Base-by-base conservation (phyloP, 2,888 invertebrate genomes). In the Deroplatys truncata region DNA sequence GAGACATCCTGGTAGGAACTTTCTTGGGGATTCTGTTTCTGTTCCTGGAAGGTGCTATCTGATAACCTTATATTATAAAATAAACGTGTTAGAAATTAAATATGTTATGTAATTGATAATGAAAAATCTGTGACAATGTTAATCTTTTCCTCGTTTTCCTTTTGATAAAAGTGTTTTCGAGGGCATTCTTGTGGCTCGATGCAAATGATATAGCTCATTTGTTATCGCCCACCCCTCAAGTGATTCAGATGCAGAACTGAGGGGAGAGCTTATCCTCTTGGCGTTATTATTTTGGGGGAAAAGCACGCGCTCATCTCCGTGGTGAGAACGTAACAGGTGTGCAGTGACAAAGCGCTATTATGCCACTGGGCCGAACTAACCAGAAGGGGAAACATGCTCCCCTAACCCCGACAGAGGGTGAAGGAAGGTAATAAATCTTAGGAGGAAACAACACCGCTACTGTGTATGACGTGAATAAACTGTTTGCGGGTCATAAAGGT, bases 381-480 rank as follows among this genome's bases (percentile, higher is more conserved):
- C 49, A 82, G 86, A 56, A 86, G 86, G 82, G 56, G 29, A 56
- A 72, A 82, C 28, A 25, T 82, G 25, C 82, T 20, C 72, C 15
- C 16, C 86, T 82, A n/a, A 16, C 86, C 28, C 56, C 20, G 86
- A 13, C 25, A 29, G 9, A 16, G 20, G 82, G 86, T 72, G 82
- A 86, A 82, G 86, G 82, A 86, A 29, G 29, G 86, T 31, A 86
- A 86, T 86, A 86, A 86, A 86, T 86, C 86, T 86, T 86, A 85
- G 29, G 85, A 82, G 86, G 82, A 82, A 25, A 86, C 29, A 86
- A 86, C 86, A 86, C 29, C n/a, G 29, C 85, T 25, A 86, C 86
- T 86, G 86, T 86, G 86, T 86, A 43, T 86, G 86, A 86, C 86
- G 72, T 86, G 86, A 86, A 86, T 86, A 86, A 86, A 86, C 86